Conservation (phyloP, 2,797 vertebrate genomes). For the Smutsia gigantea region DNA sequence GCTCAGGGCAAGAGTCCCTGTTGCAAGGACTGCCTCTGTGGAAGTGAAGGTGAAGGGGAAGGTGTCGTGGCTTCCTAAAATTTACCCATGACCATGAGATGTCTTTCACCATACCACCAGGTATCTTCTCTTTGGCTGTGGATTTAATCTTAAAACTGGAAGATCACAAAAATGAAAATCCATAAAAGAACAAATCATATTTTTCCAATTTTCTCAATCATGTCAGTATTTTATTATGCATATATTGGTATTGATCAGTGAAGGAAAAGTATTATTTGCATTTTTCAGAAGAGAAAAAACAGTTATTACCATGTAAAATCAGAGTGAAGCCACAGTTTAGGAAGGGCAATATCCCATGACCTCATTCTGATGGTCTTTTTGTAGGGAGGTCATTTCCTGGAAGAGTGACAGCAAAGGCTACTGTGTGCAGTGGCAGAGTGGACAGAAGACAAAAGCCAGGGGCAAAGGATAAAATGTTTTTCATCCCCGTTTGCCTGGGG, state of each 20-base stretch:
- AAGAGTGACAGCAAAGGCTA: no score
- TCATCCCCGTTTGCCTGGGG: not conserved
- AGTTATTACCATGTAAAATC: not conserved
- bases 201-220: not conserved
- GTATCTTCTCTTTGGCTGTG: not conserved
- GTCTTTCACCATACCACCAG: not conserved
- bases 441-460: not conserved
- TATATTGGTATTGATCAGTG: no score
- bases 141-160: not conserved
- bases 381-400: not conserved
- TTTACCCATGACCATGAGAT: not conserved
- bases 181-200: not conserved
- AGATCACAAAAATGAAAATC: not conserved
- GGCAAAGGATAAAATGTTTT: not conserved
- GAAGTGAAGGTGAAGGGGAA: not conserved
- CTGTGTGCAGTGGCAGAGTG: not conserved
- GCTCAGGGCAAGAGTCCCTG: not conserved
- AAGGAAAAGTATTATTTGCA: not conserved
- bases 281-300: not conserved
- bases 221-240: not conserved
- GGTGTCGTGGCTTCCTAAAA: not conserved
- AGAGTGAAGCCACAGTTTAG: not conserved
- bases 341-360: not conserved
- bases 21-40: fast-evolving
- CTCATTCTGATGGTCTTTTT: not conserved